Conservation (phyloP, 2,888 invertebrate genomes). For the Punctoribates punctum region DNA sequence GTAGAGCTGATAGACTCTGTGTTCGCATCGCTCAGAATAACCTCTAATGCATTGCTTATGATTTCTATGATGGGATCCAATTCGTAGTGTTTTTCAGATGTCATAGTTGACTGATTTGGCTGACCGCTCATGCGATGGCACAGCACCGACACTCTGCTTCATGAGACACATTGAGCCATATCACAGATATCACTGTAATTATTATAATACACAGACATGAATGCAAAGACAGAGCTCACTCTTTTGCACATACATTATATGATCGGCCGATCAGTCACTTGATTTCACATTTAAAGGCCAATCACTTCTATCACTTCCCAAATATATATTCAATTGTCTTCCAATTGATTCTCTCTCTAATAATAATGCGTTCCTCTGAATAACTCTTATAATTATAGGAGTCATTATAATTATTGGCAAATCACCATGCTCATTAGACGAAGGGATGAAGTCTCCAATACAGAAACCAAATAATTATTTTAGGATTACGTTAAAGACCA, state of each 20-base stretch:
- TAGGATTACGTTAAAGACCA: too few species aligned
- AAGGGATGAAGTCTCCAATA: too few species aligned
- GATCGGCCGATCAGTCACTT: background rate
- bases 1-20: too few species aligned
- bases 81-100: background rate
- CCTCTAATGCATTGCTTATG: background rate
- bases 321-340: too few species aligned
- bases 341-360: too few species aligned
- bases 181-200: background rate
- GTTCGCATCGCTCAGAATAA: background rate
- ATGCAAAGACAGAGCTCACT: too few species aligned
- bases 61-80: constrained; percentile 8
- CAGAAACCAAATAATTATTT: too few species aligned
- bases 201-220: background rate
- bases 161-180: constrained; percentile 24
- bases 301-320: background rate
- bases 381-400: too few species aligned
- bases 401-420: too few species aligned
- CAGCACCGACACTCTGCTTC: background rate
- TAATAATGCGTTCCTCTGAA: too few species aligned
- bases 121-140: constrained; percentile 24
- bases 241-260: too few species aligned
- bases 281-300: background rate
- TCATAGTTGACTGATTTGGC: constrained; percentile 31
- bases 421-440: too few species aligned